Base-by-base conservation (phyloP, 2,113 vertebrate genomes). In the Peromyscus polionotus region DNA sequence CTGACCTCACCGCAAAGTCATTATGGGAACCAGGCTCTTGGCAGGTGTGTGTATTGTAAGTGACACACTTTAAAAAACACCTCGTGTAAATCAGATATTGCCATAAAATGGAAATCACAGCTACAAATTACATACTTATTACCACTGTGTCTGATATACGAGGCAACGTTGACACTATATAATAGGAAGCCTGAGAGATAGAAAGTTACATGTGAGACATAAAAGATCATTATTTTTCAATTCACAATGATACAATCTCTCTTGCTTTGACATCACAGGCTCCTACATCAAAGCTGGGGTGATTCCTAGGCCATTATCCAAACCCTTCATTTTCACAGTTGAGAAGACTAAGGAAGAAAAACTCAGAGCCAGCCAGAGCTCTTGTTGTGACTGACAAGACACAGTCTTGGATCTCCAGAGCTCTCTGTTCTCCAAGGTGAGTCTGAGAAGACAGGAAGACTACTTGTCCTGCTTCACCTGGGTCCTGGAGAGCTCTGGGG, bases 81-180 rank as follows among this genome's bases (percentile, higher is more conserved):
- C 89, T 91, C 31, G 17, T 88, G 93, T 96, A 94, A 96, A 97
- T 98, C 95, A 96, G 96, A 95, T 92, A 95, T 91, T 91, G 96
- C 96, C 83, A 61, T 95, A 91, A 98, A 96, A 92, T 96, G 97
- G 93, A 97, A 98, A 98, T 96, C 96, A 87, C 93, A 93, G 89
- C 79, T 96, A 93, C 97, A 97, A 96, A 97, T 96, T 94, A 95
- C 91, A 90, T 75, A 75, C 93, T 95, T 97, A 97, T 96, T 97
- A 97, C 79, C 81, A 84, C 12, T 51, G 79, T 57, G 75, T 90
- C 96, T 97, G 97, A 97, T 93, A 84, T 59, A 96, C 20, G 94
- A 95, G 96, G 93, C 10, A 31, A 86, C 10, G 36, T 36, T 96
- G 93, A 96, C 89, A 94, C 73, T 14, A 3, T 48, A 57, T 97